These are phyloP conservation scores for Cheilosia impressa DNA, from an alignment of 2,888 invertebrate genomes.

Conservation along the genomic window DNA sequence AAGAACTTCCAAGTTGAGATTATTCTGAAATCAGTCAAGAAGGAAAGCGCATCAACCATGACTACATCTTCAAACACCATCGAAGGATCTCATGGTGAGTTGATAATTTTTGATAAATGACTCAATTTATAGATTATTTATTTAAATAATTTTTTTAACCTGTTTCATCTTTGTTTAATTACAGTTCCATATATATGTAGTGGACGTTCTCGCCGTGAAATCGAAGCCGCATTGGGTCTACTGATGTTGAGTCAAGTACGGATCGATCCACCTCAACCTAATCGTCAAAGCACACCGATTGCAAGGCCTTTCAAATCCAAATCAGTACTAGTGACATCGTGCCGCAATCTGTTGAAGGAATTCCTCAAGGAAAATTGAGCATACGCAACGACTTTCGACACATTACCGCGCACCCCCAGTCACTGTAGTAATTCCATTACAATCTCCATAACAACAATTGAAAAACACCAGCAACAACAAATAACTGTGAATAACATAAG, in stretches of 20 bases:
- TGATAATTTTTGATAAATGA: not conserved
- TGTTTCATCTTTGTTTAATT: not conserved
- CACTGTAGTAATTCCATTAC: constrained; percentile 6
- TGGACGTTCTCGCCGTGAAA: constrained; percentile 32
- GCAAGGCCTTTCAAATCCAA: not conserved
- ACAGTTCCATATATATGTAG: constrained; percentile 27
- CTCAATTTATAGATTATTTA: not conserved
- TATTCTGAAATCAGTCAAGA: not conserved
- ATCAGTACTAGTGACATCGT: constrained; percentile 22
- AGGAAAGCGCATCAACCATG: constrained; percentile 8
- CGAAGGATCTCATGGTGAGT: constrained; percentile 37
- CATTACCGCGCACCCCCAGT: constrained; percentile 23
- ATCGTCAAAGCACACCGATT: not conserved
- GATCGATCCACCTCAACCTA: not conserved
- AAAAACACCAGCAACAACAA: not conserved
- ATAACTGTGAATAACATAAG: not conserved
- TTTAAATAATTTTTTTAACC: not conserved
- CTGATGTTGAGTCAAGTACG: constrained; percentile 43
- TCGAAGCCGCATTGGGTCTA: constrained; percentile 51
- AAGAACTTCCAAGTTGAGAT: not conserved
- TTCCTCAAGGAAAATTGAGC: constrained; percentile 44
- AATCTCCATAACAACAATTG: not conserved
- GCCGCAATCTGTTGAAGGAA: constrained; percentile 57
- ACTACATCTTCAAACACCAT: constrained; percentile 15
- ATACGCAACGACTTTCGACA: not conserved